Percentiles rank a stretch among this genome's conserved stretches.
phyloP scores from a whole-genome alignment of 2,888 invertebrate genomes.

The Paralinhomoeus sp. region DNA sequence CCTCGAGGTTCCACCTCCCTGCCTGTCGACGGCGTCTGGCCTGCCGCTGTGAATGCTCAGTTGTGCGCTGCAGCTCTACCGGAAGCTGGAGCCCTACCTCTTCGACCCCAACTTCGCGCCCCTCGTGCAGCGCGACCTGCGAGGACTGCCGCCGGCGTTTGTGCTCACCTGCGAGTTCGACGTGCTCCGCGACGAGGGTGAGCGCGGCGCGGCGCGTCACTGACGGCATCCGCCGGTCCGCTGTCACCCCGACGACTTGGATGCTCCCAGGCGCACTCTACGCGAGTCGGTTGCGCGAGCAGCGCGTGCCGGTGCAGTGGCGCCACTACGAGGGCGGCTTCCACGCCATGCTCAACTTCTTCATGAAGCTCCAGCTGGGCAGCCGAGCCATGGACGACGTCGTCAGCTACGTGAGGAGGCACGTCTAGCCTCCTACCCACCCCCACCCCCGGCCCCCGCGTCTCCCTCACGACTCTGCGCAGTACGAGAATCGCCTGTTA shows the following conservation, averaged over 20 bases:
- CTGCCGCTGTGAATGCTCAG: too few species aligned
- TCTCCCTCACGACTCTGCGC: too few species aligned
- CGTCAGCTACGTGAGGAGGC: constrained; percentile 5
- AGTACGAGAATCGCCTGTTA: too few species aligned
- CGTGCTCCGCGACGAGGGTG: constrained; percentile 26
- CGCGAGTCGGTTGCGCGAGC: constrained; percentile 19
- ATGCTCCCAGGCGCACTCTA: constrained; percentile 24
- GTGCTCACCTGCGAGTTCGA: constrained; percentile 28
- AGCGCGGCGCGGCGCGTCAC: too few species aligned
- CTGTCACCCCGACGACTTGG: too few species aligned
- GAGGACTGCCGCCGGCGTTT: constrained; percentile 22
- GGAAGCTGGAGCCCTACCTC: constrained; percentile 10
- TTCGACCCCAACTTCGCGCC: constrained; percentile 24
- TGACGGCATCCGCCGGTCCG: too few species aligned
- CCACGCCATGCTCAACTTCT: constrained; percentile 17
- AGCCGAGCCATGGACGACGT: background rate
- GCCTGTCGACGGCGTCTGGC: too few species aligned
- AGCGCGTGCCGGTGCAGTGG: constrained; percentile 17
- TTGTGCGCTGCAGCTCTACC: constrained; percentile 8
- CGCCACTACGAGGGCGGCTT: constrained; percentile 13
- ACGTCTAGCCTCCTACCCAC: constrained; percentile 4
- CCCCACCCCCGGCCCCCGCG: too few species aligned
- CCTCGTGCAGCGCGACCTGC: constrained; percentile 20
- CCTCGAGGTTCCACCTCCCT: too few species aligned
- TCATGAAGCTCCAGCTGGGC: constrained; percentile 11